These are phyloP conservation scores for Valencia hispanica DNA, from an alignment of 2,797 vertebrate genomes.

Conservation along the genomic window DNA sequence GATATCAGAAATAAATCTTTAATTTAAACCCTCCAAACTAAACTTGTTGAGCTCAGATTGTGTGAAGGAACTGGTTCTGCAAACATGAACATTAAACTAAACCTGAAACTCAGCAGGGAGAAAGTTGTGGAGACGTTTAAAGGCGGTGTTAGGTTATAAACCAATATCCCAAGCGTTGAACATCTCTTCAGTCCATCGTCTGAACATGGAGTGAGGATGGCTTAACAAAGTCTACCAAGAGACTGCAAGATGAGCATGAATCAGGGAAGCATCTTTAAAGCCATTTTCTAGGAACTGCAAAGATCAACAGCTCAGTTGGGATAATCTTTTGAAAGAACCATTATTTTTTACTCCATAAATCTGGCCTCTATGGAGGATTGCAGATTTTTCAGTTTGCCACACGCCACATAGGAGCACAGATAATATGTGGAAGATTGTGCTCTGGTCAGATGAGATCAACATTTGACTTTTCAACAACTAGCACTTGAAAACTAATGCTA, in stretches of 20 bases:
- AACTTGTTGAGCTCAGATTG: neutral
- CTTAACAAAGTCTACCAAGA: neutral
- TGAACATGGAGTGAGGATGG: neutral
- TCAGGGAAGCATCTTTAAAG: neutral
- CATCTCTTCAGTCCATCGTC: neutral
- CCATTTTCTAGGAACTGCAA: neutral
- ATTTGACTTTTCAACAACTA: no score
- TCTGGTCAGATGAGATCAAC: no score
- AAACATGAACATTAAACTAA: neutral
- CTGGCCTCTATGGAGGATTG: neutral
- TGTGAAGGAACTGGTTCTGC: neutral
- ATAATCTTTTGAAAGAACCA: neutral
- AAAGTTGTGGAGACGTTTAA: neutral
- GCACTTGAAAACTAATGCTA: no score
- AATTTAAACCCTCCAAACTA: constrained; percentile 39
- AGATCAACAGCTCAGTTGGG: neutral
- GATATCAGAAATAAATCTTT: constrained; percentile 55
- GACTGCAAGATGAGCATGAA: no score
- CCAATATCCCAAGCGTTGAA: neutral
- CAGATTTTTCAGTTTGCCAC: no score
- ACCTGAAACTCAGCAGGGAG: neutral
- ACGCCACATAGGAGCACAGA: neutral
- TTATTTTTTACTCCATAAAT: no score
- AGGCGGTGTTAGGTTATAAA: neutral
- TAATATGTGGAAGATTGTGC: no score